Base-by-base conservation (phyloP, 2,888 invertebrate species). In the Nomada ruficornis region DNA sequence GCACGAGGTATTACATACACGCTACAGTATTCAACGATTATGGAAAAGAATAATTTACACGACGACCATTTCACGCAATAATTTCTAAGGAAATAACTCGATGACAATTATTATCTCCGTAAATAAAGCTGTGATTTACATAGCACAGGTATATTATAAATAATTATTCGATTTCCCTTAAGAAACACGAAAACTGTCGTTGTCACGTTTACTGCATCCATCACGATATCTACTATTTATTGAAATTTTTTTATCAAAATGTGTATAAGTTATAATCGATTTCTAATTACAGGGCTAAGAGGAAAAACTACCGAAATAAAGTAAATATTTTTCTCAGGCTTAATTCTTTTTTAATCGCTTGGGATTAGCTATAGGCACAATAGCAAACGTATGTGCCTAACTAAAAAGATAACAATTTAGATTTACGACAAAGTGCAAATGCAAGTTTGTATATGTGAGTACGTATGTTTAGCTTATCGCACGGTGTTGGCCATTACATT, bases 21-120 rank as follows among this genome's bases (percentile, higher is more conserved):
- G 13, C 7, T 23, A 11, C n/a, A 15, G 13, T 55, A 3, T 7
- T 64, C 20, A 42, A 10, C 15, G 52, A 64, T 42, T 9, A 77
- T 60, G 60, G 13, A 10, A 29, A 60, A 9, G 11, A 0, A 77
- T 18, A 57, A 60, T 23, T 42, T 23, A 23, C 20, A 23, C 29
- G 7, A 52, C 18, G 2, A n/a, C 42, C 57, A 44, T 15, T 64
- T 57, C 15, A 26, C 23, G 44, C 23, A 47, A 76, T 23, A 13
- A 23, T 65, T 44, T 13, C 42, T 15, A 36, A 76, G 55, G 10
- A 70, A 71, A 52, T 29, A 26, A 29, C 42, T 71, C 29, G n/a
- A 18, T 52, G 47, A 26, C 5, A 52, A 42, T 18, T n/a, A 13
- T 77, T 59, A 36, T 59, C 36, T 10, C 7, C 42, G 5, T 10